These are phyloP conservation scores for Lateolabrax maculatus DNA, from an alignment of 2,797 vertebrate genomes.

Conservation along the genomic window DNA sequence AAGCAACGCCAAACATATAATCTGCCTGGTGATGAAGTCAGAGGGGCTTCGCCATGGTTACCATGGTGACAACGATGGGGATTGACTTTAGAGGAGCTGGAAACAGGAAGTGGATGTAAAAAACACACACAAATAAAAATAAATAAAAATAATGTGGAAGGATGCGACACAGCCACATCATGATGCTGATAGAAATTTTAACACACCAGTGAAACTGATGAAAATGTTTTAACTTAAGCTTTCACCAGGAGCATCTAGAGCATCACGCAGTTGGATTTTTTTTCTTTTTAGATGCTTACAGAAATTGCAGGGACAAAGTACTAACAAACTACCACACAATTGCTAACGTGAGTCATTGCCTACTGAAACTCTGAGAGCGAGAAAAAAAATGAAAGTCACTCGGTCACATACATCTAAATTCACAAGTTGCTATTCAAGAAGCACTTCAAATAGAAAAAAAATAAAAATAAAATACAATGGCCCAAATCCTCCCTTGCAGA, in stretches of 20 bases:
- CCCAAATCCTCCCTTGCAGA: slow-evolving; percentile 28
- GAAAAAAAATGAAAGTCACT: slow-evolving; percentile 37
- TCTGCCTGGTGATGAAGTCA: slow-evolving; percentile 10
- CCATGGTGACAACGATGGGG: slow-evolving; percentile 12
- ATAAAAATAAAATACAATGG: slow-evolving; percentile 10
- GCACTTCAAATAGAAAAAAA: slow-evolving; percentile 42
- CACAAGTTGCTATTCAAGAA: slow-evolving; percentile 62
- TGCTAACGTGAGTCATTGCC: slow-evolving; percentile 45
- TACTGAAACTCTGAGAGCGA: slow-evolving; percentile 37
- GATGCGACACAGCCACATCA: slow-evolving; percentile 28
- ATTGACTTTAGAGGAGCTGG: background rate
- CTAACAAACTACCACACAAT: slow-evolving; percentile 51
- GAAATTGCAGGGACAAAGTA: slow-evolving; percentile 48
- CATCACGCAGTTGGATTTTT: slow-evolving; percentile 23
- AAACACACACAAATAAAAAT: background rate
- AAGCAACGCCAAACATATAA: slow-evolving; percentile 43
- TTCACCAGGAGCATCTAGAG: slow-evolving; percentile 31
- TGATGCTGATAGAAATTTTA: slow-evolving; percentile 14
- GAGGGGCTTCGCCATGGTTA: slow-evolving; percentile 16
- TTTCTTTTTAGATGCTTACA: slow-evolving; percentile 34
- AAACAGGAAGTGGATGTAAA: slow-evolving; percentile 3
- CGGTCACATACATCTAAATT: slow-evolving; percentile 63
- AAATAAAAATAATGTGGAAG: background rate
- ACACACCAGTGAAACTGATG: slow-evolving; percentile 11
- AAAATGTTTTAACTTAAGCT: slow-evolving; percentile 1